phyloP scores from a whole-genome alignment of 2,888 invertebrate species.

The Lobophora halterata region DNA sequence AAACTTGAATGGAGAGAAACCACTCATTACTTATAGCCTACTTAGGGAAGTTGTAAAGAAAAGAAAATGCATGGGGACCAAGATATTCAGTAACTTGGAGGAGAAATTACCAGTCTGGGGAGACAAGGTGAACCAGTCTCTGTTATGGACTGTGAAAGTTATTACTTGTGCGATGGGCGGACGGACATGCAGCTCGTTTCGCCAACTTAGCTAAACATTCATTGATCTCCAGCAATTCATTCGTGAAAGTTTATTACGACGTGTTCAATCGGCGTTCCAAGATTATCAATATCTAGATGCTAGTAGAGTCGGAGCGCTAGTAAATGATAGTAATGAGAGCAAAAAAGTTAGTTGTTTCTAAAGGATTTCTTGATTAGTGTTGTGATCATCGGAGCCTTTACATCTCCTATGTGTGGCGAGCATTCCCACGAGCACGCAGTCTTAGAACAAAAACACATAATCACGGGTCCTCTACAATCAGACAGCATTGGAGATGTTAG shows the following conservation, averaged over 20 bases:
- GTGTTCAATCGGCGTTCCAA: not conserved
- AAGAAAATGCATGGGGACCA: conserved; percentile 68
- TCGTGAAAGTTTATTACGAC: conserved; percentile 24
- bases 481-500: conserved; percentile 34
- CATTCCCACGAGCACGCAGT: conserved; percentile 41
- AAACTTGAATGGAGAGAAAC: conserved; percentile 63
- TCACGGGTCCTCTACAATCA: conserved; percentile 47
- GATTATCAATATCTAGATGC: conserved; percentile 17
- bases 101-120: conserved; percentile 65
- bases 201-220: conserved; percentile 33
- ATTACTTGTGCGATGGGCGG: conserved; percentile 42
- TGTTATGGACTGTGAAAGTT: conserved; percentile 69
- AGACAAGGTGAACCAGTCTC: conserved; percentile 64
- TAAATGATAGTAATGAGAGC: conserved; percentile 23
- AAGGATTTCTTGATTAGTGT: conserved; percentile 27
- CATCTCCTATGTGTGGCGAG: conserved; percentile 35
- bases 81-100: conserved; percentile 48
- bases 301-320: conserved; percentile 3
- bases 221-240: conserved; percentile 24
- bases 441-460: conserved; percentile 42
- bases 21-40: conserved; percentile 66
- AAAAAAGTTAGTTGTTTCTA: conserved; percentile 30
- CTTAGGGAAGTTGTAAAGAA: conserved; percentile 66
- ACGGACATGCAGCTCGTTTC: conserved; percentile 29
- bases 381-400: conserved; percentile 29